These are phyloP conservation scores for Muricea muricata DNA, from an alignment of 92 coral and sea anemone genomes.

Conservation along the genomic window DNA sequence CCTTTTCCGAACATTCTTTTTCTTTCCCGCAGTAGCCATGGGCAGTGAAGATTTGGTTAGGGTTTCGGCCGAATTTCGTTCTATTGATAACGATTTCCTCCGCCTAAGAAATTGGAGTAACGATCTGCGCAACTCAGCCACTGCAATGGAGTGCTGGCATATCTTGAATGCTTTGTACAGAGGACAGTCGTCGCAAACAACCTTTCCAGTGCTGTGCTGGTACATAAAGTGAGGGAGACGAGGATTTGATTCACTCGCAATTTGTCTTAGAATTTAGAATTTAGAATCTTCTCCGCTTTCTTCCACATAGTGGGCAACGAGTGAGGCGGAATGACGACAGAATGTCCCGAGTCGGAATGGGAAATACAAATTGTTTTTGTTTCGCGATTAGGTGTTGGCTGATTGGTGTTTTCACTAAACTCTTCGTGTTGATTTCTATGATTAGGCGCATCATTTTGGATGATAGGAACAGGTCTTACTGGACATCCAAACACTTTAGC, in stretches of 20 bases:
- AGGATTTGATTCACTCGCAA: conserved; percentile 28
- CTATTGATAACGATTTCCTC: conserved; percentile 1
- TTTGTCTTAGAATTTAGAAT: background rate
- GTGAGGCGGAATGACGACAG: conserved; percentile 15
- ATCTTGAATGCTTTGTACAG: conserved; percentile 34
- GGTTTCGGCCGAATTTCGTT: conserved; percentile 29
- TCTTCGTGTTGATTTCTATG: too few relatives aligned
- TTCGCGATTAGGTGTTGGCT: too few relatives aligned
- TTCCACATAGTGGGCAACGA: conserved; percentile 13
- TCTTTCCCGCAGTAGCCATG: conserved; percentile 35
- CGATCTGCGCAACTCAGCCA: conserved; percentile 17
- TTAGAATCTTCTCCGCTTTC: background rate
- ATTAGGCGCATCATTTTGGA: background rate
- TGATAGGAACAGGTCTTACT: conserved; percentile 15
- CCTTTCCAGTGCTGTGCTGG: conserved; percentile 37
- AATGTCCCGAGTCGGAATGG: conserved; percentile 3
- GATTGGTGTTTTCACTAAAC: too few relatives aligned
- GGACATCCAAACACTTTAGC: conserved; percentile 28
- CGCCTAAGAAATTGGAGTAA: conserved; percentile 21
- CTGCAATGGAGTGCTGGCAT: conserved; percentile 35
- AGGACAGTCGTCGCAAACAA: conserved; percentile 39
- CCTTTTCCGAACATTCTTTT: conserved; percentile 27
- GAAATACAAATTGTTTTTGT: conserved; percentile 24
- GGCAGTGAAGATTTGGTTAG: conserved; percentile 28
- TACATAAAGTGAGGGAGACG: conserved; percentile 31